Base-by-base conservation (phyloP, 2,113 vertebrate genomes). In the Tupaia chinensis region DNA sequence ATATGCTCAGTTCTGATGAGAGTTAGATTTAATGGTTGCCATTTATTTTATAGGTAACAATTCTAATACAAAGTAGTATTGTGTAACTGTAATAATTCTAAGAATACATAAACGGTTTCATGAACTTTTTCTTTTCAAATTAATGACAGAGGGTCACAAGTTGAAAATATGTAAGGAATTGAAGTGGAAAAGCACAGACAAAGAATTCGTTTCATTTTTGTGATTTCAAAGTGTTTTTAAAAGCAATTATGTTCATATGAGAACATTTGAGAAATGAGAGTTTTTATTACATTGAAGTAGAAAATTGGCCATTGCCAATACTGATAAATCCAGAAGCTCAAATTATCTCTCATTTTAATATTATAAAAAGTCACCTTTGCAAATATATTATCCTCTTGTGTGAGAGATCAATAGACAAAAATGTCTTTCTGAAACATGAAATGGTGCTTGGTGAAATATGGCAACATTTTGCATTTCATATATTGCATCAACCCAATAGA, bases 81-180 rank as follows among this genome's bases (percentile, higher is more conserved):
- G 58, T 76, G 84, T 86, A 97, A 88, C 90, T 96, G 63, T 13
- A 76, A 25, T 87, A 63, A 91, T 85, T 83, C 4, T 86, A 87
- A 96, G 65, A 86, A 53, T 72, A 20, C 1, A 29, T 84, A 56
- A 94, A 56, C 74, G 77, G 60, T 92, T 89, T 97, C 80, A 89
- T 61, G 74, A 53, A 27, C 11, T 93, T 94, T 85, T 85, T 91
- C 34, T 78, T 91, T 79, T 97, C 12, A 93, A 85, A 97, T 34
- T 93, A 34, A 97, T 97, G 89, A 74, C 79, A 96, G 63, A 96
- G 19, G 15, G 7, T 70, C 27, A 94, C 54, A 34, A 96, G 56
- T 68, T 95, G 0, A 4, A 97, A 97, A 97, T 16, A 56, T 90
- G 94, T 95, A 17, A 94, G 96, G 23, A 44, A 68, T 85, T 97